These are phyloP conservation scores for Leptura quadrifasciata DNA, from an alignment of 2,888 invertebrate genomes.

Conservation along the genomic window DNA sequence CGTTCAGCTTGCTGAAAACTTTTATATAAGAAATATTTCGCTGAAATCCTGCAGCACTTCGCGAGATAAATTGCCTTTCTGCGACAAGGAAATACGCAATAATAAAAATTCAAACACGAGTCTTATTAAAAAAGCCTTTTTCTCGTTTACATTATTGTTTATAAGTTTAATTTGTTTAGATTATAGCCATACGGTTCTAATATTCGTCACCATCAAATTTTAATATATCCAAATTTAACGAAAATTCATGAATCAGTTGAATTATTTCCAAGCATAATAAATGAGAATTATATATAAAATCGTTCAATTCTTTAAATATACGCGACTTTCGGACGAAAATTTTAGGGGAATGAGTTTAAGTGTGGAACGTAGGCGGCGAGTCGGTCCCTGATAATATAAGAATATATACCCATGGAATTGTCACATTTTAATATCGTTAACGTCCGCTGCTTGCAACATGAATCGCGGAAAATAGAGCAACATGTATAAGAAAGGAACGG, in stretches of 20 bases:
- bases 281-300: background rate
- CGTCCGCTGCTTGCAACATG: conserved; percentile 3
- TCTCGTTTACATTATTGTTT: too few species aligned
- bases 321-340: background rate
- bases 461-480: conserved; percentile 25
- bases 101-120: too few species aligned
- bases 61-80: too few species aligned
- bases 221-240: too few species aligned
- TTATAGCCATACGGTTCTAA: too few species aligned
- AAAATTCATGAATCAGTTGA: too few species aligned
- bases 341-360: background rate
- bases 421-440: conserved; percentile 14
- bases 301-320: background rate
- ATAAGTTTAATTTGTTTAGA: too few species aligned
- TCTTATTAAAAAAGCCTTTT: too few species aligned
- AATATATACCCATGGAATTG: conserved; percentile 2
- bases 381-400: conserved; percentile 4
- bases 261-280: too few species aligned
- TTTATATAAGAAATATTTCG: background rate
- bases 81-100: too few species aligned
- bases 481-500: conserved; percentile 17
- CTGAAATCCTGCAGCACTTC: background rate
- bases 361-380: background rate
- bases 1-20: conserved; percentile 6
- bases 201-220: too few species aligned